Percentiles rank a stretch among this genome's conserved stretches.
Conservation (phyloP, 1,140 invertebrate genomes). For the Trichomalopsis sarcophagae region DNA sequence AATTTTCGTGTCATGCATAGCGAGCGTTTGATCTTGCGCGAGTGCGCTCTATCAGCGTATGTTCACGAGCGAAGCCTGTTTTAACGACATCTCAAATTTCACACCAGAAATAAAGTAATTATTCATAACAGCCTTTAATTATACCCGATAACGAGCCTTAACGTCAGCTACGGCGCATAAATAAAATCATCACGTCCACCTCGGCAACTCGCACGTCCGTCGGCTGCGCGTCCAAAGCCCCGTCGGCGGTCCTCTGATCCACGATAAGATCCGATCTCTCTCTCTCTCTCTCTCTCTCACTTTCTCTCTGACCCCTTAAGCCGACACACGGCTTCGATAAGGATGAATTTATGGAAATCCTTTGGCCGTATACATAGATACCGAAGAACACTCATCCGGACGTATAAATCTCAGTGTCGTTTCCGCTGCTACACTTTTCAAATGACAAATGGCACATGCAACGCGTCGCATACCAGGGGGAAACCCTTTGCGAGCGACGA, state of each 20-base stretch:
- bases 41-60: too few species aligned
- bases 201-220: background rate
- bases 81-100: too few species aligned
- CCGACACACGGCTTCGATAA: conserved; percentile 1
- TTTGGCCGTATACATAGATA: too few species aligned
- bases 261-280: background rate
- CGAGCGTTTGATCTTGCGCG: too few species aligned
- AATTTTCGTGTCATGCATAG: too few species aligned
- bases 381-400: too few species aligned
- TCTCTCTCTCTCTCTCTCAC: background rate
- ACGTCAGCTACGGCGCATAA: background rate
- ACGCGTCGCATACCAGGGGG: conserved; percentile 4
- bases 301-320: background rate
- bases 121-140: too few species aligned
- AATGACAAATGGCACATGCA: background rate
- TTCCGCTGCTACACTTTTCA: background rate
- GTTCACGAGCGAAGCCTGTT: too few species aligned
- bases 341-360: conserved; percentile 13
- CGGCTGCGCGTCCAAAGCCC: too few species aligned
- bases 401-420: too few species aligned
- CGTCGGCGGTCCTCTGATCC: conserved; percentile 1
- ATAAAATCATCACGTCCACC: conserved; percentile 18
- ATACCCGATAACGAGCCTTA: too few species aligned
- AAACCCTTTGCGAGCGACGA: conserved; percentile 36
- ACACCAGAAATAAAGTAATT: too few species aligned